Evolutionary conservation across 2,797 vertebrate genomes (phyloP).

Genomic region (Semotilus atromaculatus): DNA sequence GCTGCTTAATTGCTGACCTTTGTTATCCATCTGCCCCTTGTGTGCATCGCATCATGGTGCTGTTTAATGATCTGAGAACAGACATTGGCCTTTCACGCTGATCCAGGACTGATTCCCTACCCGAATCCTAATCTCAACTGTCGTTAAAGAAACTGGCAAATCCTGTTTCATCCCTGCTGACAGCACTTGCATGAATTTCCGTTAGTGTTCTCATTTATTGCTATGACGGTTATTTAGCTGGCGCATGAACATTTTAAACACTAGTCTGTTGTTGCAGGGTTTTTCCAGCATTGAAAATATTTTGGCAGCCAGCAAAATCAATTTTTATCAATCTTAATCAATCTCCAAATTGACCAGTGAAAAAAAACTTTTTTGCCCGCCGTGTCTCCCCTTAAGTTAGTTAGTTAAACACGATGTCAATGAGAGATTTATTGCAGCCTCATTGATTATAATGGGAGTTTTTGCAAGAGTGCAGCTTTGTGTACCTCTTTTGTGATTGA

Average conservation of each 20-base stretch:
- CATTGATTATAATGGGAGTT: background rate
- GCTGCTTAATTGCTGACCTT: constrained; percentile 53
- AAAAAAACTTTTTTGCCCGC: no score
- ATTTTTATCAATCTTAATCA: no score
- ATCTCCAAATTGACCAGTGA: no score
- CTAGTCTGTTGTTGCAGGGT: background rate
- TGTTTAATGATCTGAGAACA: constrained; percentile 52
- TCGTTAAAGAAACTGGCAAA: constrained; percentile 22
- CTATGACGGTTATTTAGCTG: background rate
- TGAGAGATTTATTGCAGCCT: background rate
- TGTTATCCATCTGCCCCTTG: constrained; percentile 41
- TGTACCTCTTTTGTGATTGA: background rate
- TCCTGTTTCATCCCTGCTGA: constrained; percentile 18
- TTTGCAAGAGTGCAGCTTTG: background rate
- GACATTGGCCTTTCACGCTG: constrained; percentile 37
- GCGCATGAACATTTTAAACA: background rate
- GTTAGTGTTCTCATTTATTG: background rate
- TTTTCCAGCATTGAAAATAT: background rate
- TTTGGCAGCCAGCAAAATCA: background rate
- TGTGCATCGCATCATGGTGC: constrained; percentile 34
- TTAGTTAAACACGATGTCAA: background rate
- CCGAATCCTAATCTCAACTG: constrained; percentile 16
- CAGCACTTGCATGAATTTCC: background rate
- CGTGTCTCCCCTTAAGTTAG: no score
- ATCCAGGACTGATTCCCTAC: constrained; percentile 15